These are phyloP conservation scores for Amphimallon solstitiale DNA, from an alignment of 2,888 invertebrate species.

Conservation along the genomic window DNA sequence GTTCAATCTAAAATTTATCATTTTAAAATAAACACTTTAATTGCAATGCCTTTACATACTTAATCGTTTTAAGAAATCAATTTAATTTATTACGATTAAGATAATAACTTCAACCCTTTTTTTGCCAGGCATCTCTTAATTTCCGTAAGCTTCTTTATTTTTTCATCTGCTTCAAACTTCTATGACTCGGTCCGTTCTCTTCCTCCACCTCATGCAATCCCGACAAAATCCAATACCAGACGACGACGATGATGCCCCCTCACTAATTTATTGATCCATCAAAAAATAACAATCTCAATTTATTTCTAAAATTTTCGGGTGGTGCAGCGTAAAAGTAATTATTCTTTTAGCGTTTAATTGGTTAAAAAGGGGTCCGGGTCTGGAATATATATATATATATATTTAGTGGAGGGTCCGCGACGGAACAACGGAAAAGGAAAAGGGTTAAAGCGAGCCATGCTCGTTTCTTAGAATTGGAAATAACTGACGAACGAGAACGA, in stretches of 20 bases:
- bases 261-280: conserved; percentile 25
- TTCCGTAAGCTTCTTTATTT: not conserved
- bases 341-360: conserved; percentile 43
- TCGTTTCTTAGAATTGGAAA: too few relatives aligned
- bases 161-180: not conserved
- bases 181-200: not conserved
- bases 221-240: not conserved
- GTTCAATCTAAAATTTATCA: too few relatives aligned
- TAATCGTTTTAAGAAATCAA: too few relatives aligned
- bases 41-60: too few relatives aligned
- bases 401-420: too few relatives aligned
- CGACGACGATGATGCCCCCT: not conserved
- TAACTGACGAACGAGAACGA: too few relatives aligned
- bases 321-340: conserved; percentile 36
- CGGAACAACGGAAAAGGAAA: too few relatives aligned
- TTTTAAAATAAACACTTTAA: too few relatives aligned
- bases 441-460: too few relatives aligned
- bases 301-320: conserved; percentile 35
- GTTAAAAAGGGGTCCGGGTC: conserved; percentile 35
- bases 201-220: not conserved
- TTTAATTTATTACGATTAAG: not conserved
- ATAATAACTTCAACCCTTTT: not conserved
- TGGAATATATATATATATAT: too few relatives aligned
- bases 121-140: not conserved
- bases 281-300: conserved; percentile 35